Percentiles rank a stretch among this genome's conserved stretches.
phyloP scores from a whole-genome alignment of 1,140 invertebrate species.

The Heliconius himera region DNA sequence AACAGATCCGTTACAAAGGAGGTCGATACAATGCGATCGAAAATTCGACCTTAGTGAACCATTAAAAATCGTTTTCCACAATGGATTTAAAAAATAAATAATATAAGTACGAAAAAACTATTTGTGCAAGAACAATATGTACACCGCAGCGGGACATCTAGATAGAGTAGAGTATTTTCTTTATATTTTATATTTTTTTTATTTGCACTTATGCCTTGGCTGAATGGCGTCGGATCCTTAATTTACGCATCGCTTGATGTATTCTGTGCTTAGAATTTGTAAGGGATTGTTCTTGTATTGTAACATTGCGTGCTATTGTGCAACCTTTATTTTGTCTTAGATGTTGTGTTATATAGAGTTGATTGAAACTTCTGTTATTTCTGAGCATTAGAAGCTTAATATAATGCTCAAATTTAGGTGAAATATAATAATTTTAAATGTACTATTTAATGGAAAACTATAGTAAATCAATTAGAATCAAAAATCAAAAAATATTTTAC shows the following conservation, averaged over 20 bases:
- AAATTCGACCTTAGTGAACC: slow-evolving; percentile 67
- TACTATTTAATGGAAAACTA: too few species aligned
- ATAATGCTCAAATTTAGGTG: not conserved
- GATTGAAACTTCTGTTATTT: slow-evolving; percentile 19
- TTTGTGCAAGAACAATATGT: slow-evolving; percentile 78
- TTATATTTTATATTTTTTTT: slow-evolving; percentile 57
- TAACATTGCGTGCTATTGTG: slow-evolving; percentile 71
- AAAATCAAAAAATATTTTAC: too few species aligned
- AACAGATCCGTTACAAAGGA: slow-evolving; percentile 40
- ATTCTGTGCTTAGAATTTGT: slow-evolving; percentile 70
- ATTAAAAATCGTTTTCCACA: slow-evolving; percentile 65
- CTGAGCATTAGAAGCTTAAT: not conserved
- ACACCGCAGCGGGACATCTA: slow-evolving; percentile 76
- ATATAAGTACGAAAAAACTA: slow-evolving; percentile 68
- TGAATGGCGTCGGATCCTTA: slow-evolving; percentile 75
- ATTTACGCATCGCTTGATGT: slow-evolving; percentile 77
- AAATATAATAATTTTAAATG: not conserved
- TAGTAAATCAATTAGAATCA: too few species aligned
- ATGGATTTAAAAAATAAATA: slow-evolving; percentile 65
- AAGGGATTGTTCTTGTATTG: slow-evolving; percentile 75
- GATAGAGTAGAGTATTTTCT: slow-evolving; percentile 68
- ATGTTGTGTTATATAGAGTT: slow-evolving; percentile 25
- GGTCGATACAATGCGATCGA: slow-evolving; percentile 45
- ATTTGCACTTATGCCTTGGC: slow-evolving; percentile 64
- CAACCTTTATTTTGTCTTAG: slow-evolving; percentile 44